Evolutionary conservation across 2,888 invertebrate genomes (phyloP), one percentile per base, ranked within the genome.

Genomic region (Cistogaster globosa): DNA sequence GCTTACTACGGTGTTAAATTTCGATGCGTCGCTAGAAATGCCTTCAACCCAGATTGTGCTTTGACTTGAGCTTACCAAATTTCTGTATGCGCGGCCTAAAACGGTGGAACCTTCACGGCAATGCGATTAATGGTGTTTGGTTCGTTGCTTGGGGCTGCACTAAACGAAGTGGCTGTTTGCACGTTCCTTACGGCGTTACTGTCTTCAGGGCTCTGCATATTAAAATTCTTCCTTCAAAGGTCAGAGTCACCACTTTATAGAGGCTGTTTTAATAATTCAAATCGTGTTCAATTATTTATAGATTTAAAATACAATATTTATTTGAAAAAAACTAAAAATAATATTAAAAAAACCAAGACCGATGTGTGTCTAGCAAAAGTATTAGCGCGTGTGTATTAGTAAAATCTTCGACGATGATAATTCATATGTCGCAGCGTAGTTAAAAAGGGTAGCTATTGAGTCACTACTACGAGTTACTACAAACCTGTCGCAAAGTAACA

Each of bases 41-140:
- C 86, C 81, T 1, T 87, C 71, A 0, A 87, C 68, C 0, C 62
- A 72, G 90, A 90, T 60, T 88, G 88, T 0, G 87, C 86, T n/a
- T 48, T 6, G 6, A 48, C n/a, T 14, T 48, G 48, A n/a, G 48
- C 48, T 6, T 90, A 90, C 89, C 89, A 91, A 58, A 90, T 60
- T 36, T 88, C 32, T 88, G 89, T 88, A 6, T 87, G 87, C 2
- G 86, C 83, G 1, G 87, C 45, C 83, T 88, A 87, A 53, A 89
- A 89, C 1, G 87, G 88, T 2, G 89, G 88, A 14, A 87, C 57
- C 7, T 86, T 84, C 4, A 88, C 65, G 18, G 71, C 71, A 14
- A 55, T 18, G 16, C 71, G 53, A 11, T 62, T 36, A 58, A 58
- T 36, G 60, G 38, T 38, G n/a, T 18, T 38, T 9, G 38, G 18